Evolutionary conservation across 1,140 invertebrate species (phyloP).

Genomic region (Lepidostoma basale): DNA sequence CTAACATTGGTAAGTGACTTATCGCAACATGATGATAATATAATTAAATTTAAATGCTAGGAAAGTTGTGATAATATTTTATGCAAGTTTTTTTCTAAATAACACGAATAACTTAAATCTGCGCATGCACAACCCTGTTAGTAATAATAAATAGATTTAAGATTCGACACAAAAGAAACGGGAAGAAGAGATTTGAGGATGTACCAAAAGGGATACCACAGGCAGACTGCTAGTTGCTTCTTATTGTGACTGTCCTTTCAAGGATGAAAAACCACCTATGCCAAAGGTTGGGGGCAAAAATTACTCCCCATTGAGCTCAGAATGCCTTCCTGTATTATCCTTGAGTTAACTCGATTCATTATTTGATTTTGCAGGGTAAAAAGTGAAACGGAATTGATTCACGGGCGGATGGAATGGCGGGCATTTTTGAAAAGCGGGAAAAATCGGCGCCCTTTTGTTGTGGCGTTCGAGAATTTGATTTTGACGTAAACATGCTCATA

Average conservation of each 20-base stretch:
- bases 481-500: too few relatives aligned
- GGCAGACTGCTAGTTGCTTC: conserved; percentile 39
- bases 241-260: conserved; percentile 39
- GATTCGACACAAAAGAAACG: conserved; percentile 39
- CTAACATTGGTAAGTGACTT: too few relatives aligned
- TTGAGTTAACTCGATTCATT: conserved; percentile 44
- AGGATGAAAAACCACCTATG: conserved; percentile 45
- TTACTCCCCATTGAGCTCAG: conserved; percentile 44
- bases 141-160: conserved; percentile 44
- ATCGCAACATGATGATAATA: too few relatives aligned
- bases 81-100: too few relatives aligned
- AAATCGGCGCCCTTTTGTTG: too few relatives aligned
- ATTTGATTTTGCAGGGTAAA: conserved; percentile 42
- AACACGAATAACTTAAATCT: too few relatives aligned
- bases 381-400: conserved; percentile 33
- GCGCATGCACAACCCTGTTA: conserved; percentile 20
- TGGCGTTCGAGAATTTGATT: too few relatives aligned
- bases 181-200: conserved; percentile 37
- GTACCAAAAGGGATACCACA: conserved; percentile 28
- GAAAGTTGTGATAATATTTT: too few relatives aligned
- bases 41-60: too few relatives aligned
- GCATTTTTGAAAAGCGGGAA: too few relatives aligned
- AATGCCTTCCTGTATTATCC: conserved; percentile 45
- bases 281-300: conserved; percentile 23
- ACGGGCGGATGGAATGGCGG: conserved; percentile 8